Base-by-base conservation (phyloP, 2,797 vertebrate species). In the Siniperca obscura region DNA sequence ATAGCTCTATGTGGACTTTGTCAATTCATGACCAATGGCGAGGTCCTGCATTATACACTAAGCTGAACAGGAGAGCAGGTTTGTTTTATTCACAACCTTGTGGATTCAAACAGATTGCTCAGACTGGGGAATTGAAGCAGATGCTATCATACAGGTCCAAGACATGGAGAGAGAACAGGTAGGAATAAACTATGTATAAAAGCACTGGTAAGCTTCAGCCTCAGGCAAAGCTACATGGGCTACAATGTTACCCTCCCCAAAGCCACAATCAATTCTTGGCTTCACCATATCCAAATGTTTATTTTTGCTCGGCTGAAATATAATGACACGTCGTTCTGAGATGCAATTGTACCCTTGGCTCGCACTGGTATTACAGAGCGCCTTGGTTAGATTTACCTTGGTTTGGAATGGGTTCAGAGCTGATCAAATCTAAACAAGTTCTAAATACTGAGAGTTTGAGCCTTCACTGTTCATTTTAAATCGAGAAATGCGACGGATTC, bases 11-110 rank as follows among this genome's bases (percentile, higher is more conserved):
- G 91, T 92, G 91, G 90, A 92, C 92, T 93, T 94, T 94, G 90
- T 94, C 94, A 95, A 95, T 95, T 94, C 92, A 95, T 95, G 93
- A 95, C 94, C 94, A 94, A 94, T 94, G 91, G 94, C 94, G 89
- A 95, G 93, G 92, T 92, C 92, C 93, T 95, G 92, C 94, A 95
- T 95, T 95, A 95, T 95, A 95, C 92, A 94, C 90, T 90, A 93
- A 93, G 93, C 92, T 89, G 92, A 92, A 90, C 90, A 91, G 89
- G 89, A 95, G 94, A 95, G 91, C 90, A 87, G 90, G 87, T 92
- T 94, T 96, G 95, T 95, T 95, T 95, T 95, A 95, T 95, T 96
- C 93, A 95, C 93, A 93, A 93, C 89, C 94, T 91, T 90, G 91
- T 90, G 92, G 86, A 94, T 94, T 95, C 92, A 92, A 92, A 95